These are phyloP conservation scores for Meiosimyza decipiens DNA, from an alignment of 2,888 invertebrate genomes.

Conservation along the genomic window DNA sequence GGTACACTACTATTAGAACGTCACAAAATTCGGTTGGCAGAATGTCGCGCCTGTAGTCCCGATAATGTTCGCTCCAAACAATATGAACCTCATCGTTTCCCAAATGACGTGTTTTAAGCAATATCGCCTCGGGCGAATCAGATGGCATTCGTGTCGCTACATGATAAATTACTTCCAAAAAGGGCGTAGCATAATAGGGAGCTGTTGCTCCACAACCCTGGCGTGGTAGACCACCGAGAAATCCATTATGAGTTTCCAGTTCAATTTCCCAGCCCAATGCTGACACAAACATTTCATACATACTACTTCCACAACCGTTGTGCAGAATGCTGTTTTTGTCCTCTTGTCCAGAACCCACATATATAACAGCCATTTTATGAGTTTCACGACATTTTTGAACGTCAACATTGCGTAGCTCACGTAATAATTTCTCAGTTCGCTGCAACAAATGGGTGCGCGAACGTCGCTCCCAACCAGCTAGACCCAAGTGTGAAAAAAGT, in stretches of 20 bases:
- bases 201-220: conserved; percentile 91
- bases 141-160: conserved; percentile 98
- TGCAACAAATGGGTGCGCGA: conserved; percentile 85
- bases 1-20: conserved; percentile 96
- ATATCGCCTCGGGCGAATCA: conserved; percentile 85
- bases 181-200: conserved; percentile 94
- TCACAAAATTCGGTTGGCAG: conserved; percentile 99
- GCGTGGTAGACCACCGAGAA: conserved; percentile 92
- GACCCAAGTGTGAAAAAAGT: conserved; percentile 90
- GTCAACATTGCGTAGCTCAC: conserved; percentile 94
- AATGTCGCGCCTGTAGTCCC: conserved; percentile 95
- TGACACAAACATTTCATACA: conserved; percentile 86
- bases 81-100: conserved; percentile 99
- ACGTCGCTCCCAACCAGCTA: conserved; percentile 90
- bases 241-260: conserved; percentile 93
- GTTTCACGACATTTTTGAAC: conserved; percentile 91
- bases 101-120: conserved; percentile 93
- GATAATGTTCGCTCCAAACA: conserved; percentile 97
- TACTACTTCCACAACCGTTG: conserved; percentile 92
- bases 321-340: conserved; percentile 89
- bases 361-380: conserved; percentile 97
- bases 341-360: conserved; percentile 97
- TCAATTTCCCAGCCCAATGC: conserved; percentile 82
- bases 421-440: conserved; percentile 87
- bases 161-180: conserved; percentile 93